Conservation (phyloP, 1,140 invertebrate genomes). For the Drosophila lowei region DNA sequence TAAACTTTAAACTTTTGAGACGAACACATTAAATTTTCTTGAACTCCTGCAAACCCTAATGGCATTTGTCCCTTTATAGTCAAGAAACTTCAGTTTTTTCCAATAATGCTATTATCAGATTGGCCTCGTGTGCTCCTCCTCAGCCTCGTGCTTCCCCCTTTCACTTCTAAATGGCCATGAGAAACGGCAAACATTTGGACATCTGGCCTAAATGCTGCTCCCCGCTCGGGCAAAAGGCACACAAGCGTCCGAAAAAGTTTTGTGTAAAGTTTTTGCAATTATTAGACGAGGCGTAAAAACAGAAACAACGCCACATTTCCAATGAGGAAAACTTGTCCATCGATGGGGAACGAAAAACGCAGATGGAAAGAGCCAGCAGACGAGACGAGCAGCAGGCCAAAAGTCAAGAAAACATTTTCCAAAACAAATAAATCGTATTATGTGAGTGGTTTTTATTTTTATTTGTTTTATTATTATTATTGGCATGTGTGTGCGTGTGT, state of each 20-base stretch:
- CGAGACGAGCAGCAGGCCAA: background rate
- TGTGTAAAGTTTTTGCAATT: conserved; percentile 60
- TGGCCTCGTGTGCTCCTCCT: too few species aligned
- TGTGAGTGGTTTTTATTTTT: conserved; percentile 35
- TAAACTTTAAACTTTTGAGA: too few species aligned
- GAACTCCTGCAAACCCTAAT: background rate
- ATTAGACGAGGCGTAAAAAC: conserved; percentile 64
- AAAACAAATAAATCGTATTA: conserved; percentile 59
- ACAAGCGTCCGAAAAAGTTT: conserved; percentile 24
- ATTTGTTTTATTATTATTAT: background rate
- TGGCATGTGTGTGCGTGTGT: conserved; percentile 2
- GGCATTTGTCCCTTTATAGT: too few species aligned
- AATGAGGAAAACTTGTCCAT: conserved; percentile 34
- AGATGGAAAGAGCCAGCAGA: conserved; percentile 4
- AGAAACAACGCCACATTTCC: conserved; percentile 58
- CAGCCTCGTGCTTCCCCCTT: too few species aligned
- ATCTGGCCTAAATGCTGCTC: conserved; percentile 18
- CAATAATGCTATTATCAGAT: background rate
- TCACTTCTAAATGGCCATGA: conserved; percentile 1
- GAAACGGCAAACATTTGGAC: conserved; percentile 20
- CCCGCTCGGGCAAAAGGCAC: background rate
- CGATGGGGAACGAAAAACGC: conserved; percentile 16
- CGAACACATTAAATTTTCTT: too few species aligned
- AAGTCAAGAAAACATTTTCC: conserved; percentile 50
- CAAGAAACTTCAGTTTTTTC: background rate